Percentiles rank a stretch among this genome's conserved stretches.
Evolutionary conservation across 1,140 invertebrate species (phyloP).

Genomic region (Lutraria rhynchaena): DNA sequence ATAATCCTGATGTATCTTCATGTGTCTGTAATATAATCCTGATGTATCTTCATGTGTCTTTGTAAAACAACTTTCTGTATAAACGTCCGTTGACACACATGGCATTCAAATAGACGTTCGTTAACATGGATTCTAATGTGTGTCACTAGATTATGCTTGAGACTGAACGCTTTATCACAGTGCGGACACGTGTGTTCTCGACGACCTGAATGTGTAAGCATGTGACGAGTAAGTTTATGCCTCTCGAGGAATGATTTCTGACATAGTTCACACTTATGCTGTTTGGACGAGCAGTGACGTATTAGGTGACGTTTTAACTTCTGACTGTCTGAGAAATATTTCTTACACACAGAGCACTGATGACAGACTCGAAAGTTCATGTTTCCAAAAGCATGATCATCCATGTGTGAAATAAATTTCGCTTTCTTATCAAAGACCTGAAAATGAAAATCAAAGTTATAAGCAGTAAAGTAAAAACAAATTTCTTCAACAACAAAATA

Average conservation of each 20-base stretch:
- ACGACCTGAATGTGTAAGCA: conserved; percentile 85
- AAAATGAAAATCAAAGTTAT: neutral
- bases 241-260: conserved; percentile 87
- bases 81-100: conserved; percentile 39
- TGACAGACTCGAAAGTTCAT: conserved; percentile 89
- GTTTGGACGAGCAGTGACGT: conserved; percentile 92
- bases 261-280: conserved; percentile 93
- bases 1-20: too few relatives aligned
- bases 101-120: conserved; percentile 85
- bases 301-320: conserved; percentile 56
- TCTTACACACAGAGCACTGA: conserved; percentile 64
- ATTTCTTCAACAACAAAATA: too few relatives aligned
- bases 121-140: conserved; percentile 86
- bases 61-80: conserved; percentile 30
- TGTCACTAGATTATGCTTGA: conserved; percentile 20
- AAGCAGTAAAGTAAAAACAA: neutral
- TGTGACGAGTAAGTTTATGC: conserved; percentile 87
- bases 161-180: conserved; percentile 41
- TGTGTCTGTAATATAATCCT: conserved; percentile 14
- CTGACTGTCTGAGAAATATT: conserved; percentile 50
- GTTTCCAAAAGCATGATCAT: conserved; percentile 26
- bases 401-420: conserved; percentile 20
- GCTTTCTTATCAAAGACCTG: conserved; percentile 41
- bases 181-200: conserved; percentile 85
- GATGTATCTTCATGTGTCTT: conserved; percentile 82